Conservation (phyloP, 2,113 vertebrate genomes). For the Labeo catla region DNA sequence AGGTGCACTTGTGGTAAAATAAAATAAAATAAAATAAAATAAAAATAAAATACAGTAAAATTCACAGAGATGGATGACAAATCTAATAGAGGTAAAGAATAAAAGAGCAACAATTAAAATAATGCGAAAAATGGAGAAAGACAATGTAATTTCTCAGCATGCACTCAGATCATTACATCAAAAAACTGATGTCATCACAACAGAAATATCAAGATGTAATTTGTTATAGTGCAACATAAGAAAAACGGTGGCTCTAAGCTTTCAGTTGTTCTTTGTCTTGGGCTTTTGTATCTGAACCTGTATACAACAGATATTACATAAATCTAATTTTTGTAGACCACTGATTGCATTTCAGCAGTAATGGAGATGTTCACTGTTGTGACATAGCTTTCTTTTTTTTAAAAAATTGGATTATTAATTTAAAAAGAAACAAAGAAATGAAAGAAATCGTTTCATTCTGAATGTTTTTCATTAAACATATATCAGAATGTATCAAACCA, state of each 20-base stretch:
- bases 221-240: conserved; percentile 45
- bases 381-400: not conserved
- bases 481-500: not conserved
- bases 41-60: no score
- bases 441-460: not conserved
- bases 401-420: not conserved
- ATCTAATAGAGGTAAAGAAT: not conserved
- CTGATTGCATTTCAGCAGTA: not conserved
- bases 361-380: conserved; percentile 3
- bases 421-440: not conserved
- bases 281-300: not conserved
- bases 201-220: conserved; percentile 40
- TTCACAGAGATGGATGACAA: no score
- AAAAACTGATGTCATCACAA: conserved; percentile 5
- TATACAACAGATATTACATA: not conserved
- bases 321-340: not conserved
- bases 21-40: no score
- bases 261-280: not conserved
- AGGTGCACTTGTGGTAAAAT: no score
- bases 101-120: not conserved
- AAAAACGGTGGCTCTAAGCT: conserved; percentile 39
- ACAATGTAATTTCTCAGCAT: conserved; percentile 56
- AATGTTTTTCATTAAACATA: not conserved
- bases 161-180: conserved; percentile 49
- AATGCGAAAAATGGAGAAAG: not conserved